A percentile compares a stretch with the other conserved stretches of the same genome.
Evolutionary conservation across 2,888 invertebrate species (phyloP).

Genomic region (Archaeoteleia sp.): DNA sequence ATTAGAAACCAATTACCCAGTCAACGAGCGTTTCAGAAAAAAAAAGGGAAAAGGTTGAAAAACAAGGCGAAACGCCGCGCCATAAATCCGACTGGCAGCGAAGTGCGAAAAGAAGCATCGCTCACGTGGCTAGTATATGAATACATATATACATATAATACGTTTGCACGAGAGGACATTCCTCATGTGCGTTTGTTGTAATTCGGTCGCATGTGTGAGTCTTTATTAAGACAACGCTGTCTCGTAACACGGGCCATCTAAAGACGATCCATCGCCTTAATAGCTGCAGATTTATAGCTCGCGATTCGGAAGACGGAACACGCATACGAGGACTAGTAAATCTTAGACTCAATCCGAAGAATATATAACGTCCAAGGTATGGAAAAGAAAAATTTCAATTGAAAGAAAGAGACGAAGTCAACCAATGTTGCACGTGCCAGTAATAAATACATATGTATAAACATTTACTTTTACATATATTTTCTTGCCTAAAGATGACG

Average conservation of each 20-base stretch:
- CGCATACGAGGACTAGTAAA: conserved; percentile 46
- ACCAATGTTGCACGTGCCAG: too few species aligned
- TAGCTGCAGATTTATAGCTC: conserved; percentile 72
- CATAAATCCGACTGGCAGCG: conserved; percentile 53
- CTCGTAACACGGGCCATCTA: conserved; percentile 71
- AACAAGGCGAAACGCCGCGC: conserved; percentile 38
- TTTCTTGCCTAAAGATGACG: too few species aligned
- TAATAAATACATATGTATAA: too few species aligned
- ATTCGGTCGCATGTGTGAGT: conserved; percentile 51
- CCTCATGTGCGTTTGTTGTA: conserved; percentile 48
- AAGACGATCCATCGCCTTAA: conserved; percentile 72
- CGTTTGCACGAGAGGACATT: conserved; percentile 45
- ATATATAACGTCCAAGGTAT: conserved; percentile 18
- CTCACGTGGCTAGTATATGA: conserved; percentile 49
- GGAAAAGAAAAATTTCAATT: conserved; percentile 18
- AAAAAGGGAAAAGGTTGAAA: conserved; percentile 39
- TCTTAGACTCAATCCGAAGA: conserved; percentile 46
- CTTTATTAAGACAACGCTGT: conserved; percentile 65
- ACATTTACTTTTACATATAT: too few species aligned
- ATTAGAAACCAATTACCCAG: conserved; percentile 53
- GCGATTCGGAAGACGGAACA: conserved; percentile 54
- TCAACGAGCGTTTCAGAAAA: conserved; percentile 50
- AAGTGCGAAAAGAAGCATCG: conserved; percentile 55
- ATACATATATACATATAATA: conserved; percentile 39
- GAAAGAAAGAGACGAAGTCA: too few species aligned